Percentiles rank a stretch among this genome's conserved stretches.
phyloP scores from a whole-genome alignment of 2,888 invertebrate genomes.

The Pterostichus niger region DNA sequence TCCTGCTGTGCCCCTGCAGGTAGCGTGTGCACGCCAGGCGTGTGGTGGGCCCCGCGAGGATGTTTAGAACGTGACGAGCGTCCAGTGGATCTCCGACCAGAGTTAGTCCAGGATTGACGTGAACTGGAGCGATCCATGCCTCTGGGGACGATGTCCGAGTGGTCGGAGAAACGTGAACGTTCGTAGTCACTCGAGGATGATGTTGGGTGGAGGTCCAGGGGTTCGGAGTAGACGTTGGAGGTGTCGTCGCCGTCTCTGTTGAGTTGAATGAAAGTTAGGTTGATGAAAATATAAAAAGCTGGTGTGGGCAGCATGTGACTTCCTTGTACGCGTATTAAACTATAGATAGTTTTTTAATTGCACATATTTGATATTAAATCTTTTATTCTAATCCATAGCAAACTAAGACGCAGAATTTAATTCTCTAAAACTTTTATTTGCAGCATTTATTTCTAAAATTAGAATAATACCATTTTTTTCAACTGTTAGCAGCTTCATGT shows the following conservation, averaged over 20 bases:
- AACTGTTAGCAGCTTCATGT: too few species aligned
- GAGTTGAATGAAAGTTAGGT: neutral
- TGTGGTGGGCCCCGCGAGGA: constrained; percentile 73
- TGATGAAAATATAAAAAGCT: too few species aligned
- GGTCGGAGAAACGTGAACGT: constrained; percentile 78
- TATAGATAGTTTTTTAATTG: too few species aligned
- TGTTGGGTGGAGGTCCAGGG: constrained; percentile 72
- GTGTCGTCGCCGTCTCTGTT: constrained; percentile 75
- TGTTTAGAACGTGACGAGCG: constrained; percentile 77
- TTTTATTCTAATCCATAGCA: too few species aligned
- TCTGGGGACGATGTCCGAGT: neutral
- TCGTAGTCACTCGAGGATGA: constrained; percentile 73
- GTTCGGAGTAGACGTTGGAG: constrained; percentile 78
- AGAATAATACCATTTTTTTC: too few species aligned
- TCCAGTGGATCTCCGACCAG: constrained; percentile 75
- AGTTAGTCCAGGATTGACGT: constrained; percentile 75
- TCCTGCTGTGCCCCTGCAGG: constrained; percentile 79
- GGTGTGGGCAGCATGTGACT: too few species aligned
- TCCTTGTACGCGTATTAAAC: too few species aligned
- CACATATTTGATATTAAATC: too few species aligned
- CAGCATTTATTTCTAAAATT: too few species aligned
- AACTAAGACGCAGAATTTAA: too few species aligned
- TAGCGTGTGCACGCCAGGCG: constrained; percentile 80
- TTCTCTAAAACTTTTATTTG: too few species aligned
- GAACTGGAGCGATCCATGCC: constrained; percentile 80